Evolutionary conservation across 1,140 invertebrate genomes (phyloP).

Genomic region (Musca vetustissima): DNA sequence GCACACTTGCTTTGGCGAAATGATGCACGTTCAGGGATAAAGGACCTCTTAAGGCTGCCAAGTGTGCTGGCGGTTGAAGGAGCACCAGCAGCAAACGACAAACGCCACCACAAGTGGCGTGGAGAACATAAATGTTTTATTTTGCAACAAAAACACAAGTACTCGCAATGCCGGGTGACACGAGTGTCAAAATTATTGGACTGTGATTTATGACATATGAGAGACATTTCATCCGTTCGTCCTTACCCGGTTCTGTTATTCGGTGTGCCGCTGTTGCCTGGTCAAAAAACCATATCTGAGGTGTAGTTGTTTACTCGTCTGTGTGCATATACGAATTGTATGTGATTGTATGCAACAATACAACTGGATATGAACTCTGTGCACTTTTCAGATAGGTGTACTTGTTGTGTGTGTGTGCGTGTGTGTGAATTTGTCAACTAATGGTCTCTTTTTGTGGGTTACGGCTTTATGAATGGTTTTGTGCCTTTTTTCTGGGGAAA

Average conservation of each 20-base stretch:
- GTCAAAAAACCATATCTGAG: too few relatives aligned
- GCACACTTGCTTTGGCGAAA: background rate
- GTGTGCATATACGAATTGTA: too few relatives aligned
- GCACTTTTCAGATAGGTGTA: too few relatives aligned
- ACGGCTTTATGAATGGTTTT: conserved; percentile 1
- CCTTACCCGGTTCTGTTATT: background rate
- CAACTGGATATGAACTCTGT: too few relatives aligned
- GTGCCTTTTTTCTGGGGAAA: conserved; percentile 1
- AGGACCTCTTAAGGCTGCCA: background rate
- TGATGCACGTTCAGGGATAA: conserved; percentile 9
- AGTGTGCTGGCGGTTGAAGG: conserved; percentile 8
- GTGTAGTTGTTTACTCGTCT: too few relatives aligned
- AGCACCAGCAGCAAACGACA: background rate
- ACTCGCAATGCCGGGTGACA: background rate
- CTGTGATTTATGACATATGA: conserved; percentile 18
- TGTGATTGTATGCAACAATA: too few relatives aligned
- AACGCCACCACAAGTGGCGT: background rate
- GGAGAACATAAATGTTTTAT: conserved; percentile 3
- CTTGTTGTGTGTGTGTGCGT: too few relatives aligned
- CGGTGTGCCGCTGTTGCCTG: too few relatives aligned
- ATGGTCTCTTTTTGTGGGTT: conserved; percentile 8
- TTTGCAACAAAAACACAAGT: background rate
- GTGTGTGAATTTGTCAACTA: background rate
- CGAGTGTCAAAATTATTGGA: conserved; percentile 20
- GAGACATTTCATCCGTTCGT: conserved; percentile 10